Evolutionary conservation across 2,888 invertebrate species (phyloP), one percentile per base, ranked within the genome.

Genomic region (Operophtera brumata): DNA sequence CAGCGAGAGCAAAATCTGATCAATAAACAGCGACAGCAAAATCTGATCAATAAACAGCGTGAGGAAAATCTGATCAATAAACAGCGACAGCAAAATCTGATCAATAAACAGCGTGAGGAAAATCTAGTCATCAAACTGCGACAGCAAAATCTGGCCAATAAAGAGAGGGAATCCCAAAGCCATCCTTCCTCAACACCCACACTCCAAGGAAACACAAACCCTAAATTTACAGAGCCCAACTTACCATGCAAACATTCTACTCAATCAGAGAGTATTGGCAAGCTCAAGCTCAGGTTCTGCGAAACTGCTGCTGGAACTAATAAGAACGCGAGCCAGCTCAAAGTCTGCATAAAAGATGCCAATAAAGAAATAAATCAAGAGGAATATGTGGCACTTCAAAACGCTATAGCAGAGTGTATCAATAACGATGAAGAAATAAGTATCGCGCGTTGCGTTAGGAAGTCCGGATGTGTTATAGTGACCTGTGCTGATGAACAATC

Each of bases 261-360:
- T 34, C 6, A 11, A 34, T 6, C 34, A 34, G 11, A 11, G n/a
- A 34, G n/a, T 34, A 10, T 6, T 10, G n/a, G 2, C 34, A n/a
- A 2, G 11, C 34, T 34, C 5, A n/a, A 20, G 1, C n/a, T 4
- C 32, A 32, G 10, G 6, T n/a, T 34, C 11, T 34, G 6, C 34
- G n/a, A 11, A n/a, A n/a, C 5, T 30, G 30, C 30, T 30, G 30
- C 20, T 20, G 20, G 20, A 20, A 20, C 4, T 4, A 20, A 20
- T 20, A 2, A 20, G 20, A 20, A 20, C 4, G 20, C 4, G n/a
- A n/a, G n/a, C 34, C 42, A 42, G 9, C 30, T 42, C 7, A 28
- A 25, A 26, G 42, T 49, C 7, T 56, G 35, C n/a, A 30, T 56
- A 6, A 36, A 44, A 35, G 42, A 52, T 32, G 40, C 11, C 8